Percentiles rank a stretch among this genome's conserved stretches.
These are phyloP conservation scores for Eutolmus rufibarbis DNA, from an alignment of 2,888 invertebrate genomes.

Conservation along the genomic window DNA sequence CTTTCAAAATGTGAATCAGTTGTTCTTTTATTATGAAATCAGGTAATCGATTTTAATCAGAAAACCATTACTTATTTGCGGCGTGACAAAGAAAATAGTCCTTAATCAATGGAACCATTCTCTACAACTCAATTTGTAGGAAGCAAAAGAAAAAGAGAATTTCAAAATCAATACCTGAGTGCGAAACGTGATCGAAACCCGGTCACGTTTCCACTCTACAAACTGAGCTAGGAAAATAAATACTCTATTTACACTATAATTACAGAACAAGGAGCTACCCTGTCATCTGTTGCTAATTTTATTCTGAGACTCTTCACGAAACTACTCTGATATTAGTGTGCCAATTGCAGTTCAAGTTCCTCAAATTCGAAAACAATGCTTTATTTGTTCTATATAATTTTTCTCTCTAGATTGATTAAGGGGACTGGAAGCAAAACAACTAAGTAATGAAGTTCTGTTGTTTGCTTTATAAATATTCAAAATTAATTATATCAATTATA, in stretches of 20 bases:
- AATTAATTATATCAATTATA: too few species aligned
- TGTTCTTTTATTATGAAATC: not conserved
- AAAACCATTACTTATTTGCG: not conserved
- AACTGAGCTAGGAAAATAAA: not conserved
- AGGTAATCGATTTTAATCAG: not conserved
- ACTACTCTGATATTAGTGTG: too few species aligned
- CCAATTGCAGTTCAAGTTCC: not conserved
- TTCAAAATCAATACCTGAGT: not conserved
- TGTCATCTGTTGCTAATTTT: not conserved
- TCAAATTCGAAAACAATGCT: not conserved
- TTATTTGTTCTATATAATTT: not conserved
- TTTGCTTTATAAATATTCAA: too few species aligned
- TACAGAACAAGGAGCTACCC: not conserved
- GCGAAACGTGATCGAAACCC: not conserved
- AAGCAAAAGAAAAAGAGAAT: not conserved
- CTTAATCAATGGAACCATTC: not conserved
- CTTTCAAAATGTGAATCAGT: not conserved
- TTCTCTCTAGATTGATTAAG: too few species aligned
- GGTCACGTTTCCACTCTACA: not conserved
- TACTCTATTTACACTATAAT: not conserved
- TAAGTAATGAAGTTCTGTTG: too few species aligned
- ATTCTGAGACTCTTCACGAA: not conserved
- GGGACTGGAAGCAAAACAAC: too few species aligned
- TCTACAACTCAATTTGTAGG: not conserved
- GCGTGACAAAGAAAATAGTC: not conserved